phyloP scores from a whole-genome alignment of 2,113 vertebrate species.

The Alces alces region DNA sequence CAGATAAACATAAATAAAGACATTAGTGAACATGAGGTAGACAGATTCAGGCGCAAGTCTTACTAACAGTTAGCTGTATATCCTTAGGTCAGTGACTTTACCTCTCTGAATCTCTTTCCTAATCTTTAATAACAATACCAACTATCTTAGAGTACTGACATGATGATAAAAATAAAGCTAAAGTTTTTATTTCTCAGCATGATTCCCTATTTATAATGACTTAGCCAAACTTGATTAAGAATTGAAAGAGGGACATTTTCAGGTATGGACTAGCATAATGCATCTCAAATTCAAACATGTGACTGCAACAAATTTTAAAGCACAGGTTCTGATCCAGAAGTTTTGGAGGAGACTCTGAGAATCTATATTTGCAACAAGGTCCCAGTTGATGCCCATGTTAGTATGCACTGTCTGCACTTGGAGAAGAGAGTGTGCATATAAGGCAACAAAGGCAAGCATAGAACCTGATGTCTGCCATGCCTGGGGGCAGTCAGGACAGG shows the following conservation, averaged over 20 bases:
- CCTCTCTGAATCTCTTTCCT: not conserved
- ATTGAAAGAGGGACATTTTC: not conserved
- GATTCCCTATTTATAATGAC: not conserved
- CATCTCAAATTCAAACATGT: not conserved
- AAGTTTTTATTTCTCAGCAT: not conserved
- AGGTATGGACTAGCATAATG: not conserved
- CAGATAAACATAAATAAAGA: not conserved
- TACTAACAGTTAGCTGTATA: not conserved
- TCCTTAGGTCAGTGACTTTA: not conserved
- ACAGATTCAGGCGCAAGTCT: not conserved
- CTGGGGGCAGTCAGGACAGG: not conserved
- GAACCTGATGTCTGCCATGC: accelerated
- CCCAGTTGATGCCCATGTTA: no score
- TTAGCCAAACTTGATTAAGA: not conserved
- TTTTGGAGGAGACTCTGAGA: not conserved
- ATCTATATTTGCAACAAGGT: not conserved
- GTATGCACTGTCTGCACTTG: accelerated
- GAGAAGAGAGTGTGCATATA: accelerated
- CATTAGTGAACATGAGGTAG: not conserved
- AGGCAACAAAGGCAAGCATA: not conserved
- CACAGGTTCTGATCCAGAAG: not conserved
- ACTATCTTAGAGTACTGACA: not conserved
- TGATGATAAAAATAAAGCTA: not conserved
- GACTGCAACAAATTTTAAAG: not conserved
- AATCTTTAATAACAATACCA: not conserved